phyloP scores from a whole-genome alignment of 2,797 vertebrate species.

The Hyperoplus lanceolatus region DNA sequence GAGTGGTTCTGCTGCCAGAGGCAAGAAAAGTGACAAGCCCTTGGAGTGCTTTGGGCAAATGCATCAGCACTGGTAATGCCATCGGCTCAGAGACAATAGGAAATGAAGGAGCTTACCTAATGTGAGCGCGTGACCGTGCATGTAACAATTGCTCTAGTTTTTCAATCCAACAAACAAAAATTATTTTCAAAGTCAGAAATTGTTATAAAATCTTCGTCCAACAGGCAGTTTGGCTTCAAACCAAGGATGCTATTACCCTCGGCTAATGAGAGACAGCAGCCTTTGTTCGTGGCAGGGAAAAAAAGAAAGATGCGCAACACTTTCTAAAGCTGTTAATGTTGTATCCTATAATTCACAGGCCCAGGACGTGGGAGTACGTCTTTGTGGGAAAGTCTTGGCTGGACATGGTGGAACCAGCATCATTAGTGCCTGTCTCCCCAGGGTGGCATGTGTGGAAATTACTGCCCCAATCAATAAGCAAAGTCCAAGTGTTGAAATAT shows the following conservation, averaged over 20 bases:
- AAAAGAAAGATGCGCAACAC: slow-evolving; percentile 75
- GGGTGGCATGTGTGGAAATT: slow-evolving; percentile 89
- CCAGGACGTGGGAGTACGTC: slow-evolving; percentile 79
- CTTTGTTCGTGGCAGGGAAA: slow-evolving; percentile 59
- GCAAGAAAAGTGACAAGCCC: slow-evolving; percentile 79
- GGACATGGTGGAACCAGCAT: slow-evolving; percentile 90
- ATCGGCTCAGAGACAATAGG: slow-evolving; percentile 63
- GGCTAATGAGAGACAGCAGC: slow-evolving; percentile 76
- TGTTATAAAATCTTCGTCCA: slow-evolving; percentile 62
- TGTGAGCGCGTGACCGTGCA: slow-evolving; percentile 53
- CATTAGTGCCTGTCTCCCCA: slow-evolving; percentile 86
- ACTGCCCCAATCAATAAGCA: slow-evolving; percentile 90
- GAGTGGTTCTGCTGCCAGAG: slow-evolving; percentile 76
- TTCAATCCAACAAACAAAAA: slow-evolving; percentile 30
- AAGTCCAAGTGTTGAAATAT: slow-evolving; percentile 92
- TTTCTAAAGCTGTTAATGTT: slow-evolving; percentile 88
- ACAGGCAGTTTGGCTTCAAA: slow-evolving; percentile 74
- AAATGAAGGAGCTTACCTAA: slow-evolving; percentile 73
- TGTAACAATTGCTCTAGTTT: slow-evolving; percentile 16
- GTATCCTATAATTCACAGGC: slow-evolving; percentile 87
- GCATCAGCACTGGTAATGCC: slow-evolving; percentile 74
- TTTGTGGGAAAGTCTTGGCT: slow-evolving; percentile 87
- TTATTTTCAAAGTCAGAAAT: slow-evolving; percentile 43
- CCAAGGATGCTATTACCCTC: slow-evolving; percentile 78
- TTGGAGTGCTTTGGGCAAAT: slow-evolving; percentile 77